These are phyloP conservation scores for Onchidella celtica DNA, from an alignment of 2,888 invertebrate genomes.

Conservation along the genomic window DNA sequence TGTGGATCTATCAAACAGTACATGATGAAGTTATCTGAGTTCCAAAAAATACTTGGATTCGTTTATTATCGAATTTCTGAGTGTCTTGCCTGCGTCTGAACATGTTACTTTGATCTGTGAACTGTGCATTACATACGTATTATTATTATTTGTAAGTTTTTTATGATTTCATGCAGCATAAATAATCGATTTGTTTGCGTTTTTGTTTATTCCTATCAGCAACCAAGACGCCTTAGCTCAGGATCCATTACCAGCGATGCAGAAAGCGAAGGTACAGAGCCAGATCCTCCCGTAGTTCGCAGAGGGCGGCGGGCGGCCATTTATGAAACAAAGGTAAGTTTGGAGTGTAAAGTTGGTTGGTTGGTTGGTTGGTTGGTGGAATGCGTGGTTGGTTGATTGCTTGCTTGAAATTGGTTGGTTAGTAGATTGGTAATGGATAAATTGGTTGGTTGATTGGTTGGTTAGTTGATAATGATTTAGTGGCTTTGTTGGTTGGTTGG, in stretches of 20 bases:
- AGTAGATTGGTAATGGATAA: too few species aligned
- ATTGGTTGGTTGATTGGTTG: too few species aligned
- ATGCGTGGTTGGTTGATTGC: not conserved
- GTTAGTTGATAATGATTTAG: not conserved
- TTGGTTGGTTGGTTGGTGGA: not conserved
- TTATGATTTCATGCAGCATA: too few species aligned
- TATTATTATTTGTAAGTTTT: too few species aligned
- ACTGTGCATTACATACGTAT: too few species aligned
- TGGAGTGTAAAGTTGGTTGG: not conserved
- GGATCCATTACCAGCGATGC: constrained; percentile 75
- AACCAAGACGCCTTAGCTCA: constrained; percentile 66
- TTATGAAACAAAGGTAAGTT: constrained; percentile 75
- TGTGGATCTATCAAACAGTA: too few species aligned
- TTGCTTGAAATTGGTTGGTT: not conserved
- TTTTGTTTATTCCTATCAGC: constrained; percentile 44
- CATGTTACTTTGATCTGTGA: too few species aligned
- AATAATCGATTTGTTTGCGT: too few species aligned
- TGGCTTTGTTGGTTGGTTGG: not conserved
- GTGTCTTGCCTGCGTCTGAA: too few species aligned
- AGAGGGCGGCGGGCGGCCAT: constrained; percentile 75
- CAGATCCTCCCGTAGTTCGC: constrained; percentile 70
- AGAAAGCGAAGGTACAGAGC: constrained; percentile 73
- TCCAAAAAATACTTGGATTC: too few species aligned
- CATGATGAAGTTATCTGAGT: too few species aligned
- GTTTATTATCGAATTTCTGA: too few species aligned